Base-by-base conservation (phyloP, 2,797 vertebrate genomes). In the Rhinichthys osculus region DNA sequence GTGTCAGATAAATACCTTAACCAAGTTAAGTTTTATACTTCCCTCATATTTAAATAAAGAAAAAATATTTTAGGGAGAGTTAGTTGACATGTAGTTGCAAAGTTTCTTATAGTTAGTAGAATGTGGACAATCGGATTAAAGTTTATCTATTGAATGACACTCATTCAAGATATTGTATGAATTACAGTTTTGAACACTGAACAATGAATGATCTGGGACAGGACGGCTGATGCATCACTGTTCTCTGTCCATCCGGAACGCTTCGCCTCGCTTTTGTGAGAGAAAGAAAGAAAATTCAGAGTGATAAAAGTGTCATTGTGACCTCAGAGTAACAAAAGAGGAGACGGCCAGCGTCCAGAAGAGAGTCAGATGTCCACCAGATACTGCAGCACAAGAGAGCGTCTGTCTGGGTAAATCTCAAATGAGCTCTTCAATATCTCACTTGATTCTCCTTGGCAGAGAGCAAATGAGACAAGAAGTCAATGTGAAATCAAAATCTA, bases 321-420 rank as follows among this genome's bases (percentile, higher is more conserved):
- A 86, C 87, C 74, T 38, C 76, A 30, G 33, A 30, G 82, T 81
- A 50, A 40, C 40, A 70, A 54, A 86, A 85, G 54, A 52, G 70
- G 62, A 42, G 59, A 76, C 62, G 47, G 78, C 69, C 67, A 54
- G 19, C 44, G 57, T 78, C 78, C 77, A 67, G 50, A 69, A 81
- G 33, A n/a, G 73, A 79, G 73, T 78, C 74, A 70, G 76, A 79
- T 59, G 64, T 78, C 59, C 38, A 62, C 2, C 80, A 71, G 66
- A 69, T 42, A 17, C 74, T 6, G 62, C 42, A 52, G 88, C 78
- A 52, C 81, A 88, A 64, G 67, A 42, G 40, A 57, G 71, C 40
- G 11, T 83, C 88, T 30, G 42, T 74, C 76, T 9, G 44, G 30
- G 9, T 17, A 77, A 14, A 54, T 35, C 73, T 7, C 73, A 76